Percentiles rank a stretch among this genome's conserved stretches.
phyloP scores from a whole-genome alignment of 2,113 vertebrate species.

The Chaenocephalus aceratus region DNA sequence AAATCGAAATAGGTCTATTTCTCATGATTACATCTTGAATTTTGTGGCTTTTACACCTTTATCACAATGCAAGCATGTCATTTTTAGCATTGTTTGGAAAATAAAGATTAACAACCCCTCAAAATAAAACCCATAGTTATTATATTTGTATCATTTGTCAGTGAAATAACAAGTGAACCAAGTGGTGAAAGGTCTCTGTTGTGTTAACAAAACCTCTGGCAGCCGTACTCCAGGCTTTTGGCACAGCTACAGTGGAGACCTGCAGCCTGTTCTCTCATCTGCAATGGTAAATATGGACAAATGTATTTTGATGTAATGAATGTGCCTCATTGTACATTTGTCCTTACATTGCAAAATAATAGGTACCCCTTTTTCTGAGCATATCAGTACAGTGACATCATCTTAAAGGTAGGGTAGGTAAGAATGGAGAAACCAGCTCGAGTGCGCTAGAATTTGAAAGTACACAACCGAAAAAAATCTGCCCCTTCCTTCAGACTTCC shows the following conservation, averaged over 20 bases:
- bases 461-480: no score
- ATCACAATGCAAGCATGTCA: neutral
- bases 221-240: conserved; percentile 34
- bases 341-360: neutral
- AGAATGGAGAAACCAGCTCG: no score
- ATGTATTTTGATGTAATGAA: conserved; percentile 28
- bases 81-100: neutral
- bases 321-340: conserved; percentile 6
- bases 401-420: no score
- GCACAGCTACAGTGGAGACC: conserved; percentile 12
- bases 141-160: conserved; percentile 34
- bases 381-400: neutral
- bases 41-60: neutral
- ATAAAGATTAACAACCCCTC: conserved; percentile 4
- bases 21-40: neutral
- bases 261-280: conserved; percentile 18
- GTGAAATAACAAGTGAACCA: conserved; percentile 50
- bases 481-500: no score
- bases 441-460: no score
- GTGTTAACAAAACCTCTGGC: conserved; percentile 54
- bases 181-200: conserved; percentile 33
- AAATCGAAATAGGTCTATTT: no score
- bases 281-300: conserved; percentile 23
- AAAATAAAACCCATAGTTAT: conserved; percentile 12
- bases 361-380: neutral